phyloP scores from a whole-genome alignment of 2,888 invertebrate genomes.

The Salpingus planirostris region DNA sequence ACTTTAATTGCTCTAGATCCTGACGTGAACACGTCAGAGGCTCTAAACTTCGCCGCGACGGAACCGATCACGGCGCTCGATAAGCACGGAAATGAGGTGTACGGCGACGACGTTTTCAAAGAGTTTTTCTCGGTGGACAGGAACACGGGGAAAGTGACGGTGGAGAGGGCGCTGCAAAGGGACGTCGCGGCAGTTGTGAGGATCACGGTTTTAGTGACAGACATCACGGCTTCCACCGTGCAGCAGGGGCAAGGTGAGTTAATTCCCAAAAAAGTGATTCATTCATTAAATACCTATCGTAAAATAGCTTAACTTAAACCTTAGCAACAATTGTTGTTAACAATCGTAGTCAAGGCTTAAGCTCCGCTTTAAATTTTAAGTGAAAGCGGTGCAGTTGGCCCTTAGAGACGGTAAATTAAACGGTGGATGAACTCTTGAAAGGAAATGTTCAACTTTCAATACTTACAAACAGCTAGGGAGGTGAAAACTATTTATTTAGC shows the following conservation, averaged over 20 bases:
- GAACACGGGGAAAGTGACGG: conserved; percentile 53
- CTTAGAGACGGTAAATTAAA: neutral
- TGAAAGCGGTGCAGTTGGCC: too few relatives aligned
- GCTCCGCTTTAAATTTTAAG: too few relatives aligned
- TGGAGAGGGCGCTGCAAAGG: conserved; percentile 54
- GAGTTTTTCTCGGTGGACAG: conserved; percentile 58
- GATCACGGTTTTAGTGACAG: conserved; percentile 70
- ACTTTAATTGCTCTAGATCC: conserved; percentile 69
- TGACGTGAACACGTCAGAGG: conserved; percentile 62
- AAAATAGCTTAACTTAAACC: too few relatives aligned
- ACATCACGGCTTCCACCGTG: conserved; percentile 66
- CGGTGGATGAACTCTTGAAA: too few relatives aligned
- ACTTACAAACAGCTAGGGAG: too few relatives aligned
- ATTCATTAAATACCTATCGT: too few relatives aligned
- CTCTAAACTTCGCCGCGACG: conserved; percentile 57
- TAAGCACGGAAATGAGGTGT: conserved; percentile 67
- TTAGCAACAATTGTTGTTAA: too few relatives aligned
- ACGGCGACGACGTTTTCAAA: conserved; percentile 44
- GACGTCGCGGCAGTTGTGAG: conserved; percentile 66
- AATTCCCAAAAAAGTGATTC: neutral
- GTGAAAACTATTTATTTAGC: too few relatives aligned
- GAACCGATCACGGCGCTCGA: conserved; percentile 71
- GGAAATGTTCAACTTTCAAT: too few relatives aligned
- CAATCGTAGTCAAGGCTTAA: neutral
- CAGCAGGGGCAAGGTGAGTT: conserved; percentile 66